These are phyloP conservation scores for Chaetops frenatus DNA, from an alignment of 2,113 vertebrate species.

Conservation along the genomic window DNA sequence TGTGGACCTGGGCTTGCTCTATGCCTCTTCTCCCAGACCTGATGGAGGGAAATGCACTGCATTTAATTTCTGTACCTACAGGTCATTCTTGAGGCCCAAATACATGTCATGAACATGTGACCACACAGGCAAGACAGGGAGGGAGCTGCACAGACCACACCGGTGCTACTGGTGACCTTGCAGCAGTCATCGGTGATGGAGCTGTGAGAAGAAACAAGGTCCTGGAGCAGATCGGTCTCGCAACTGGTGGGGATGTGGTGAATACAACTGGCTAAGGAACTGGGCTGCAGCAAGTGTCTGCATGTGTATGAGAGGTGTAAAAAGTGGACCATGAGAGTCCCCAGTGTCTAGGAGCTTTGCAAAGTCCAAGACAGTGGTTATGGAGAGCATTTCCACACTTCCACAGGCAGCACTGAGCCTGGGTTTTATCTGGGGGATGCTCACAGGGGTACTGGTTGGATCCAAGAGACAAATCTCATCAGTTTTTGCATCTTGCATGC, in stretches of 20 bases:
- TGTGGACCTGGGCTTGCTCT: neutral
- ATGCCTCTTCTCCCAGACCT: neutral
- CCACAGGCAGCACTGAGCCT: neutral
- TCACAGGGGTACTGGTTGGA: neutral
- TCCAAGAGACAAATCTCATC: neutral
- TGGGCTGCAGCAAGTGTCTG: neutral
- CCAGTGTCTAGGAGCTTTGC: neutral
- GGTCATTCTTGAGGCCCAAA: neutral
- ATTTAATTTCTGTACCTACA: neutral
- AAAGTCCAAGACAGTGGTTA: neutral
- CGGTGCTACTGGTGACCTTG: neutral
- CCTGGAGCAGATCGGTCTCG: neutral
- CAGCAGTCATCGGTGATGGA: accelerated
- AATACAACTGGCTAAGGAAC: neutral
- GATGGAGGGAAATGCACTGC: accelerated
- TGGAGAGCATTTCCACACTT: neutral
- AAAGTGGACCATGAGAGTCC: neutral
- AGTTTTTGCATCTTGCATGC: neutral
- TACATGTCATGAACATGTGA: neutral
- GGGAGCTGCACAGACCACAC: neutral
- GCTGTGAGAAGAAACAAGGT: neutral
- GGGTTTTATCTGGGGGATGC: neutral
- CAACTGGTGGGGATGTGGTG: neutral
- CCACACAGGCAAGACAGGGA: neutral
- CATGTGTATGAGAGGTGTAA: neutral